Evolutionary conservation across 2,888 invertebrate genomes (phyloP), one percentile per base, ranked within the genome.

Genomic region (Plagiodera versicolora): DNA sequence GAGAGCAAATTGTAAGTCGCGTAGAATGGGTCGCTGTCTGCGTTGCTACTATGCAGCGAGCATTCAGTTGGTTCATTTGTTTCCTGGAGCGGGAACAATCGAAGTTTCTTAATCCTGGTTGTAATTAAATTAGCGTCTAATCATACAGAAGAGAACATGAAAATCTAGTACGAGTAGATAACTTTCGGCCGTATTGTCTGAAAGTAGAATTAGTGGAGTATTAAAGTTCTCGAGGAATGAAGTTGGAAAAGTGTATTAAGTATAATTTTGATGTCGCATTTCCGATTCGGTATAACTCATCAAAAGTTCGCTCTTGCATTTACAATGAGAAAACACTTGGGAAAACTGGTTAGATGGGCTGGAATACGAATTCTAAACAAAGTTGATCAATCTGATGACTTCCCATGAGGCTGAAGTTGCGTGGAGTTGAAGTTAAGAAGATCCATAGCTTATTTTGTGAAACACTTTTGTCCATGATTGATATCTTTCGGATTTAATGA

Each of bases 71-170:
- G n/a, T n/a, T n/a, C n/a, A n/a, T n/a, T 24, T 24, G 24, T 24
- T n/a, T 24, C 3, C 24, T 24, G 24, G 6, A 56, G 56, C 62
- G 60, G 39, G 63, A 61, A 63, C 66, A 69, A 69, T 69, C 67
- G 66, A 69, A 69, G 64, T 69, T 69, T 67, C 64, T 56, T 65
- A 69, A 69, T 69, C 61, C 53, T 49, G 48, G 61, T 61, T 61
- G 65, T 66, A 67, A 67, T 65, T 61, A 61, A 63, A 63, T 65
- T 58, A 52, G 53, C 35, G 51, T 46, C 65, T 63, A 67, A 67
- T 67, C 67, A 60, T 18, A 58, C 63, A 57, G 53, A 64, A 61
- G 58, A 58, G 65, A 63, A 54, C 63, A 58, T 59, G 61, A 61
- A 65, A 61, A 65, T 58, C 57, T 49, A 63, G 59, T 58, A 51